Evolutionary conservation across 1,140 invertebrate genomes (phyloP), one percentile per base, ranked within the genome.

Genomic region (Stegodyphus mimosarum): DNA sequence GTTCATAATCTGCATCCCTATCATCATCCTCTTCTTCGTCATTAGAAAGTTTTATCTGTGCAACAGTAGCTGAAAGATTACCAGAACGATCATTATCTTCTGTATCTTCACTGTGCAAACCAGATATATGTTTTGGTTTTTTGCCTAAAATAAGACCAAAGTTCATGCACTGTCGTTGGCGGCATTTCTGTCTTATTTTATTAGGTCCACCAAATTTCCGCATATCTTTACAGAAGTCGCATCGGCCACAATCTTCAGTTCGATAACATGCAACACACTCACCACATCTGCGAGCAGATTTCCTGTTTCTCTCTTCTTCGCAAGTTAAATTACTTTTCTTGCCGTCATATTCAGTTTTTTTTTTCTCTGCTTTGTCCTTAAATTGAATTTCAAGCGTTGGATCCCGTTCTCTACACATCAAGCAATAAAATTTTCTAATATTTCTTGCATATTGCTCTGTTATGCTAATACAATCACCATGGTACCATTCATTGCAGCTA

Each of bases 401-500:
- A 92, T 98, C 95, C 89, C 96, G 95, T 88, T 95, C 94, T 89
- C 90, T 87, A 88, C 92, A 92, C 60, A 88, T 79, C 11, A 90
- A 85, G 91, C 98, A 99, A 90, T 95, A 98, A 89, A 97, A 99
- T 88, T 96, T 95, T 89, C 96, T 96, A 75, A 99, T 99, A 85
- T 95, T 93, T 89, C 97, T 97, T 0, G 98, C 95, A 90, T 98
- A 95, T 88, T 95, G 94, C 89, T 98, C 95, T 10, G 96, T 97
- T 83, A 99, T 96, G 88, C 95, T 96, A 88, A 99, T 98, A 90
- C 98, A 99, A 89, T 98, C 96, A 10, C 97, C 97, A 91, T 99
- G 98, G 89, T 98, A 99, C 98, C 98, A 99, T 92, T 99, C 97
- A 90, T 99, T 96, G 91, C 98, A 99, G 52, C 95, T 93, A 91